phyloP scores from a whole-genome alignment of 2,113 vertebrate genomes.

The Platichthys stellatus region DNA sequence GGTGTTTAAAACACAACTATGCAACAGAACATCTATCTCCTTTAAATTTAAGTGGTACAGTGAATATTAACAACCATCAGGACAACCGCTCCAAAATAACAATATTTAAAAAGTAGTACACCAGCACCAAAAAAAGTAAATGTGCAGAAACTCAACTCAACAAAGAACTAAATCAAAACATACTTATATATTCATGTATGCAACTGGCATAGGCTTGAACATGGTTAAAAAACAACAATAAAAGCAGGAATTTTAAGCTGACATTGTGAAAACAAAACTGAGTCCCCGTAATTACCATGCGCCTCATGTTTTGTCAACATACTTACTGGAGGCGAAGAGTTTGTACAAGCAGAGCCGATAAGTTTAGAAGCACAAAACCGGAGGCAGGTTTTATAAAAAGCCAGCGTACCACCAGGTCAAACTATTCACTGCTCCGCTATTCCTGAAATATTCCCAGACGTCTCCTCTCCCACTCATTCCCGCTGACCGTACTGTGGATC shows the following conservation, averaged over 20 bases:
- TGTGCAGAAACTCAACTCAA: neutral
- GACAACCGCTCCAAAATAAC: neutral
- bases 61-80: neutral
- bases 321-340: neutral
- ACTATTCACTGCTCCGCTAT: conserved; percentile 15
- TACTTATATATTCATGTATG: neutral
- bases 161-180: neutral
- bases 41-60: neutral
- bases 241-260: neutral
- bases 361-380: conserved; percentile 31
- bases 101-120: neutral
- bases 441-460: conserved; percentile 45
- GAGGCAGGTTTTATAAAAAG: conserved; percentile 47
- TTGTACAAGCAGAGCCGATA: conserved; percentile 16
- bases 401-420: neutral
- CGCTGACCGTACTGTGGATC: too few relatives aligned
- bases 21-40: neutral
- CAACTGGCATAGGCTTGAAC: neutral
- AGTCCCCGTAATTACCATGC: neutral
- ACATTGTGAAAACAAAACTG: neutral
- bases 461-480: conserved; percentile 12
- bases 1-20: neutral
- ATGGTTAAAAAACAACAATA: neutral
- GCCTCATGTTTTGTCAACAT: conserved; percentile 55
- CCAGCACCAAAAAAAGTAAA: too few relatives aligned